Base-by-base conservation (phyloP, 2,113 vertebrate genomes). In the Murina feae region DNA sequence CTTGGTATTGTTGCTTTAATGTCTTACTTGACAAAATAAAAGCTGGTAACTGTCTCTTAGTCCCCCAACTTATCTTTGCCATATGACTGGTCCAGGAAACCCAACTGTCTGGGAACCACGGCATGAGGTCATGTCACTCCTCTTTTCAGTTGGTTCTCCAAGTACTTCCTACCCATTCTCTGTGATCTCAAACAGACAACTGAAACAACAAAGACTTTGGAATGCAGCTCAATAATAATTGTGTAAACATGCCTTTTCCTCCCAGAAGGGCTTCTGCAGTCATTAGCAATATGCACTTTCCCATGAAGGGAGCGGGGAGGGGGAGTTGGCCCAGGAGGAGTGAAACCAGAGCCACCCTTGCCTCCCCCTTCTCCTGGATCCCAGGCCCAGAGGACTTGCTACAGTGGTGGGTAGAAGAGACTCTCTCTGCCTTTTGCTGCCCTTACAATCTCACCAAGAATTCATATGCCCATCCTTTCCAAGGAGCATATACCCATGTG, bases 231-330 rank as follows among this genome's bases (percentile, higher is more conserved):
- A 89, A 89, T 18, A 51, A 71, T 84, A 71, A 94, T 63, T 93
- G 79, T 87, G 94, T 96, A 91, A 97, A 96, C 84, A 91, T 5
- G 55, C 80, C 87, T 71, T 89, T 95, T 94, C 91, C 94, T 95
- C 91, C 89, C 95, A 86, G 75, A 65, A 91, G 91, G 68, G 51
- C 65, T 44, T 89, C 47, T 74, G 69, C 3, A 55, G 60, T 84
- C 87, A 76, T 25, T 60, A 44, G n/a, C 47, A 47, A 23, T 75
- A 35, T 65, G 75, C 32, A 72, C 58, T 96, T 96, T 96, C 86
- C 91, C 91, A 87, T 68, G 89, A 51, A 63, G 69, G 80, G 9
- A 12, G 44, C 9, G 9, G 13, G 53, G 13, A 69, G 60, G 25
- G 30, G 32, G 55, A 75, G 8, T 17, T 68, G 66, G 89, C 28